Conservation (phyloP, 1,140 invertebrate species). For the Pachyrhynchus sulphureomaculatus region DNA sequence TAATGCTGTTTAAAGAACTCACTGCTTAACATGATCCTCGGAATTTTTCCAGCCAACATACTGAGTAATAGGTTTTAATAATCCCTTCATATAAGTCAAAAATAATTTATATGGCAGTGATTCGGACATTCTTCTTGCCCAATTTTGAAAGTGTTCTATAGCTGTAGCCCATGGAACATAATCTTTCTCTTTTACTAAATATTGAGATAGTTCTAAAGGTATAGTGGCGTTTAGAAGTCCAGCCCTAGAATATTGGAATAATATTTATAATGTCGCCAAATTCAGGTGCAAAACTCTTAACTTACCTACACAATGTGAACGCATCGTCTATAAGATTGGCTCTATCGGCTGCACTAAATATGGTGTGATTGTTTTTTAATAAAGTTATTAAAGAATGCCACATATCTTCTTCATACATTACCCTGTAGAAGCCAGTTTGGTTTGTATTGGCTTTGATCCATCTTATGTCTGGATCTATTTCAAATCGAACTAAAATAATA, state of each 20-base stretch:
- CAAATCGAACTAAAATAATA: slow-evolving; percentile 62
- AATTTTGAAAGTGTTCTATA: slow-evolving; percentile 66
- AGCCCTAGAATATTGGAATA: slow-evolving; percentile 56
- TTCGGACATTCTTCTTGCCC: slow-evolving; percentile 67
- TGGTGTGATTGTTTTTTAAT: slow-evolving; percentile 66
- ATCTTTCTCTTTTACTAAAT: slow-evolving; percentile 70
- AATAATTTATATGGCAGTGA: slow-evolving; percentile 66
- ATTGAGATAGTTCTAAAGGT: slow-evolving; percentile 68
- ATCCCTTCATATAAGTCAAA: slow-evolving; percentile 60
- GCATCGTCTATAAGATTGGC: slow-evolving; percentile 77
- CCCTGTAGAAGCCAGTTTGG: slow-evolving; percentile 83
- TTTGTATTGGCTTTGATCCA: slow-evolving; percentile 89
- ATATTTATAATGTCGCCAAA: neutral
- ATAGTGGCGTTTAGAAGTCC: slow-evolving; percentile 68
- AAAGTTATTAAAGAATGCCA: slow-evolving; percentile 74
- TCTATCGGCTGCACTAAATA: slow-evolving; percentile 70
- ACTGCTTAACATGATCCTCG: slow-evolving; percentile 69
- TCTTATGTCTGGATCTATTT: slow-evolving; percentile 61
- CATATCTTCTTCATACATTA: slow-evolving; percentile 77
- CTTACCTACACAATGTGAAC: slow-evolving; percentile 69
- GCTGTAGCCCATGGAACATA: slow-evolving; percentile 76
- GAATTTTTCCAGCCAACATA: slow-evolving; percentile 67
- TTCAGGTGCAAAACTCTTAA: neutral
- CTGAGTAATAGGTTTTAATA: slow-evolving; percentile 62
- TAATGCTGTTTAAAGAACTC: slow-evolving; percentile 37